Evolutionary conservation across 2,113 vertebrate species (phyloP), one percentile per base, ranked within the genome.

Genomic region (Meleagris gallopavo): DNA sequence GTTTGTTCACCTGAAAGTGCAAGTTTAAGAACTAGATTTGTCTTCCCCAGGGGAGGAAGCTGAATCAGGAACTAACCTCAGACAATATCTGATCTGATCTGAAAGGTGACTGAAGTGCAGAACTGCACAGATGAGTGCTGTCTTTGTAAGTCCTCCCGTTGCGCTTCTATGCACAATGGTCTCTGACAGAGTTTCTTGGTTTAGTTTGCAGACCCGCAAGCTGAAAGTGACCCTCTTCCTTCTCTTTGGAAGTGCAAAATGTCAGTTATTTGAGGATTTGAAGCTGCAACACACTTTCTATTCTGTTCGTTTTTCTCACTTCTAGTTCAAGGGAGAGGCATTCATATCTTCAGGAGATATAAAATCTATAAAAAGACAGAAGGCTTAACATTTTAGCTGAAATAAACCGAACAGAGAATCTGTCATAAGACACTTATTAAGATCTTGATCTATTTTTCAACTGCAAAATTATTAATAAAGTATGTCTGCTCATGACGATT

Each of bases 241-340:
- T 71, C 38, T 64, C 85, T 82, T 74, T 30, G 9, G 32, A 78
- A n/a, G 11, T 74, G 72, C 64, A 91, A 74, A 89, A 74, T 83
- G 71, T 58, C 82, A 84, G 67, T 88, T 96, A 76, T 69, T 93
- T 88, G 66, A 76, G 66, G 64, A 80, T 84, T 70, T 90, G 38
- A 60, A 91, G 57, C 75, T 4, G 0, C 34, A 94, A 91, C 16
- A 9, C 9, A 20, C 64, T 85, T 89, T 74, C 80, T 52, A 81
- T 41, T 65, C 32, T 71, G 30, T 75, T 92, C 54, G 18, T 86
- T 96, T 93, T 83, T 71, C 79, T 86, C 65, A 27, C 67, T 92
- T 78, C 61, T 21, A 24, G 55, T 57, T 93, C 48, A 30, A 88
- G 43, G 55, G 55, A 95, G 82, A 77, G 72, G 74, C 64, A 83